These are phyloP conservation scores for Uropsilus gracilis DNA, from an alignment of 2,113 vertebrate species.

Conservation along the genomic window DNA sequence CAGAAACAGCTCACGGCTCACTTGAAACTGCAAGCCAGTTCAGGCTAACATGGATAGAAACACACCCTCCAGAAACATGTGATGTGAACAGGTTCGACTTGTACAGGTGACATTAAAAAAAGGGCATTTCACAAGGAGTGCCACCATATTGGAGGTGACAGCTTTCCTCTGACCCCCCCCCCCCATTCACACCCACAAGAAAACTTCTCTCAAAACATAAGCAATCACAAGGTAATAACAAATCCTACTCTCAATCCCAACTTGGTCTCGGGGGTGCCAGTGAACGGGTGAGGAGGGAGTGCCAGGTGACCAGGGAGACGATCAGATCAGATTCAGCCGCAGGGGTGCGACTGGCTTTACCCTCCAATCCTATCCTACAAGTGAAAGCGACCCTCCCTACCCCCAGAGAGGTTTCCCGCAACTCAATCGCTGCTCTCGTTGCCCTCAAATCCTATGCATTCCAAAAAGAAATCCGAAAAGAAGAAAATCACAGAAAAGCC, in stretches of 20 bases:
- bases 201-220: background rate
- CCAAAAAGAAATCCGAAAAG: background rate
- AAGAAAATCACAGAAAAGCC: background rate
- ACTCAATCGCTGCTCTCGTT: background rate
- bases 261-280: too few species aligned
- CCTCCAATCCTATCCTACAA: background rate
- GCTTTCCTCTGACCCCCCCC: background rate
- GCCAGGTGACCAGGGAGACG: too few species aligned
- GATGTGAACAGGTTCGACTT: background rate
- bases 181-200: background rate
- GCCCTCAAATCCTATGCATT: background rate
- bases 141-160: background rate
- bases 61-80: background rate
- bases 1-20: background rate
- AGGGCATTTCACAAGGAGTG: background rate
- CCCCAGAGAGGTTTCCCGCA: background rate
- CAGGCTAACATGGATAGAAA: background rate
- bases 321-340: background rate
- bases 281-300: too few species aligned
- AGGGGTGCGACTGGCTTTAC: too few species aligned
- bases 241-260: background rate
- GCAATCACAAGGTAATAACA: background rate
- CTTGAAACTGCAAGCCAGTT: background rate
- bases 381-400: background rate
- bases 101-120: fast-evolving